A percentile compares a stretch with the other conserved stretches of the same genome.
phyloP scores from a whole-genome alignment of 2,113 vertebrate species.

The Ellobius talpinus region DNA sequence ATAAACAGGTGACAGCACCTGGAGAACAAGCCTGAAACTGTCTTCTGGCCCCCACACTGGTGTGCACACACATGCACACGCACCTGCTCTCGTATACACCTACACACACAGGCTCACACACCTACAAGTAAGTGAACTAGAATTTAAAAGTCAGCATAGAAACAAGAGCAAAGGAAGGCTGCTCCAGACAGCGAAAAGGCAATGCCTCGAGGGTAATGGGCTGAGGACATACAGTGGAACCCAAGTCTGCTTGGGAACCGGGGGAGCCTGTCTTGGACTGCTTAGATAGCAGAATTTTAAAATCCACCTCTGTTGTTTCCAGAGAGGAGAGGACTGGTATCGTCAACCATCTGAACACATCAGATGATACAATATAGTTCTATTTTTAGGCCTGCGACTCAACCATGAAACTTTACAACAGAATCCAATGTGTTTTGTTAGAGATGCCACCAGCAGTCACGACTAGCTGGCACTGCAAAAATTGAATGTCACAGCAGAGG shows the following conservation, averaged over 20 bases:
- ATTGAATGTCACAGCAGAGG: constrained; percentile 39
- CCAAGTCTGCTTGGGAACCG: background rate
- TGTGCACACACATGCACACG: no score
- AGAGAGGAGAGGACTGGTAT: constrained; percentile 26
- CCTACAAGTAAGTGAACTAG: background rate
- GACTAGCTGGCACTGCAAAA: constrained; percentile 62
- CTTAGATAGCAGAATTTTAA: constrained; percentile 29
- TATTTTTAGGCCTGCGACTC: constrained; percentile 69
- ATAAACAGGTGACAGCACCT: background rate
- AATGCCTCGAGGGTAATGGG: background rate
- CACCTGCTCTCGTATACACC: no score
- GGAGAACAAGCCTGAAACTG: background rate
- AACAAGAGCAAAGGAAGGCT: background rate
- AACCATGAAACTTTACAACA: constrained; percentile 42
- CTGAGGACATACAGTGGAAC: background rate
- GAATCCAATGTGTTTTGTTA: constrained; percentile 37
- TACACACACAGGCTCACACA: background rate
- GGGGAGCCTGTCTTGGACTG: background rate
- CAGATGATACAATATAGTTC: constrained; percentile 56
- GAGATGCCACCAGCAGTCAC: constrained; percentile 54
- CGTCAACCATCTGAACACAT: constrained; percentile 39
- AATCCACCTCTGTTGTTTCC: constrained; percentile 55
- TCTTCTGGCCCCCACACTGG: background rate
- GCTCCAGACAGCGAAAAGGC: background rate
- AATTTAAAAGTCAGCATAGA: background rate